Evolutionary conservation across 2,113 vertebrate species (phyloP).

Genomic region (Pungitius pungitius): DNA sequence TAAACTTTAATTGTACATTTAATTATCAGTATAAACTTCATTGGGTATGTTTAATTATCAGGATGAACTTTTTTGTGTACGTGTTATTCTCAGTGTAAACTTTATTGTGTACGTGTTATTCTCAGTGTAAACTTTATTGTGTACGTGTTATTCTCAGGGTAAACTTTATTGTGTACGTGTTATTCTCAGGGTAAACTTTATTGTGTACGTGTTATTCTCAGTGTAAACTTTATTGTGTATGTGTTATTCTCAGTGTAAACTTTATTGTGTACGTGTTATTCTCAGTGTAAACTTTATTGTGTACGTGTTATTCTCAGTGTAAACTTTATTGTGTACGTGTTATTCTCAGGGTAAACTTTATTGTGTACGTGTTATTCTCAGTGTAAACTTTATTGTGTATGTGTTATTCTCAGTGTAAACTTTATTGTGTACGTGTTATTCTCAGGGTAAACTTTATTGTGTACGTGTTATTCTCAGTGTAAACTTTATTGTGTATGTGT

Average conservation of each 20-base stretch:
- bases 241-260: neutral
- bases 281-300: constrained; percentile 44
- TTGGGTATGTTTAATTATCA: constrained; percentile 45
- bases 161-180: constrained; percentile 39
- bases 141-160: constrained; percentile 46
- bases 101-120: constrained; percentile 47
- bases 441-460: constrained; percentile 43
- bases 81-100: constrained; percentile 45
- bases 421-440: constrained; percentile 47
- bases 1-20: constrained; percentile 27
- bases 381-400: constrained; percentile 30
- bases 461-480: constrained; percentile 46
- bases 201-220: constrained; percentile 50
- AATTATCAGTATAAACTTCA: constrained; percentile 45
- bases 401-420: constrained; percentile 46
- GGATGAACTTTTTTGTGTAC: constrained; percentile 31
- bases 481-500: constrained; percentile 32
- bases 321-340: constrained; percentile 34
- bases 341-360: constrained; percentile 45
- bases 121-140: constrained; percentile 55
- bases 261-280: constrained; percentile 49
- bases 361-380: constrained; percentile 50
- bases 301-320: constrained; percentile 51
- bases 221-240: constrained; percentile 23
- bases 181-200: constrained; percentile 45